These are phyloP conservation scores for Amia ocellicauda DNA, from an alignment of 2,113 vertebrate genomes.

Conservation along the genomic window DNA sequence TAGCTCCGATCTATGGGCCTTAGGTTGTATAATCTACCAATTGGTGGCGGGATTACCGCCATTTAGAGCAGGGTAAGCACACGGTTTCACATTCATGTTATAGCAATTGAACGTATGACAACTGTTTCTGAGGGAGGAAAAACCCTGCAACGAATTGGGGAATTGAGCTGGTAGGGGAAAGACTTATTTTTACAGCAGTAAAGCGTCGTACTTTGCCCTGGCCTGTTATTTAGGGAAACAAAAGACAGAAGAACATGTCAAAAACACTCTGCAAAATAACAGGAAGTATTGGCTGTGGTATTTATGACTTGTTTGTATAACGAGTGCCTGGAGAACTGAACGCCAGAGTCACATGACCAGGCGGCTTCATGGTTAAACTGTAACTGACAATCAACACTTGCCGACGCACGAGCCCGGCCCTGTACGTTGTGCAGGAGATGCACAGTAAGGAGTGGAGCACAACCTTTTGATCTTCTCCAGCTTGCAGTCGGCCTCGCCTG, in stretches of 20 bases:
- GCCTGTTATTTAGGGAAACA: slow-evolving; percentile 4
- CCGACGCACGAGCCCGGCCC: too few relatives aligned
- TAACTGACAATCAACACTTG: slow-evolving; percentile 23
- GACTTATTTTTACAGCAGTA: not conserved
- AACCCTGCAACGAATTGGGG: too few relatives aligned
- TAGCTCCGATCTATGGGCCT: slow-evolving; percentile 94
- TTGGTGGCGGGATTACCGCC: slow-evolving; percentile 96
- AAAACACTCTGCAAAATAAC: slow-evolving; percentile 39
- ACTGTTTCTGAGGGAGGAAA: too few relatives aligned
- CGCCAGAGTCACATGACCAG: slow-evolving; percentile 31
- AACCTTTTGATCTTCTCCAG: too few relatives aligned
- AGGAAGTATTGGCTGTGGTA: slow-evolving; percentile 38
- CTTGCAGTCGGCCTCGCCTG: too few relatives aligned
- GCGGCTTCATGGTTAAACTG: slow-evolving; percentile 24
- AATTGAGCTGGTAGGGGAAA: too few relatives aligned
- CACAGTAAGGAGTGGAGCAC: too few relatives aligned
- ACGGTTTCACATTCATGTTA: not conserved
- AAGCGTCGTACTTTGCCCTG: not conserved
- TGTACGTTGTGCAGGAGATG: too few relatives aligned
- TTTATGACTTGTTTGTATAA: slow-evolving; percentile 43
- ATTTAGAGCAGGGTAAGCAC: slow-evolving; percentile 92
- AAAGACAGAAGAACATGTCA: not conserved
- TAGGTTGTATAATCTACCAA: slow-evolving; percentile 98
- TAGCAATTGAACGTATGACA: too few relatives aligned
- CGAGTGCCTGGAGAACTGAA: slow-evolving; percentile 19